Conservation (phyloP, 1,140 invertebrate species). For the Notospermus geniculatus region DNA sequence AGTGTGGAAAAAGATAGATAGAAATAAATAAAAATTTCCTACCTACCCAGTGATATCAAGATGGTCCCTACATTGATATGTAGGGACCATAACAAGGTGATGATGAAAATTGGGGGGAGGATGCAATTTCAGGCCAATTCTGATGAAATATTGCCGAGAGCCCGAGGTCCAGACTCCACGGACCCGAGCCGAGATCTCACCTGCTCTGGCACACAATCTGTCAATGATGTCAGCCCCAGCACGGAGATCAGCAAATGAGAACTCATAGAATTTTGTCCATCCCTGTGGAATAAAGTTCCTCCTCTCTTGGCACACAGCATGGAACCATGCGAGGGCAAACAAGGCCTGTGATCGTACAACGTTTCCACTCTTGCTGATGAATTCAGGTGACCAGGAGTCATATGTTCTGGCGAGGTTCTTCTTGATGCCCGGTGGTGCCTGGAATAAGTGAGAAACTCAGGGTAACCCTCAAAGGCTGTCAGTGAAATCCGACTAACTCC, state of each 20-base stretch:
- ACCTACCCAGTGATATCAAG: too few species aligned
- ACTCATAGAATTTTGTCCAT: slow-evolving; percentile 88
- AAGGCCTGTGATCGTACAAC: slow-evolving; percentile 60
- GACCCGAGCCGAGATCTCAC: too few species aligned
- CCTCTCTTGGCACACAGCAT: slow-evolving; percentile 84
- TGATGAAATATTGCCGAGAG: too few species aligned
- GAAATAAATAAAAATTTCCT: too few species aligned
- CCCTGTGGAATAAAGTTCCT: slow-evolving; percentile 82
- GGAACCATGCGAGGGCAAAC: slow-evolving; percentile 76
- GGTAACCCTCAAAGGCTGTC: too few species aligned
- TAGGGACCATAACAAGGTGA: too few species aligned
- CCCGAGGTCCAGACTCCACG: too few species aligned
- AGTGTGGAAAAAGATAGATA: too few species aligned
- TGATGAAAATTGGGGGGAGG: too few species aligned
- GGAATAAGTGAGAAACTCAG: slow-evolving; percentile 19
- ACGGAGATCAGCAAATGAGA: slow-evolving; percentile 78
- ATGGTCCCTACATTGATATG: too few species aligned
- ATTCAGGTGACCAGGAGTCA: slow-evolving; percentile 61
- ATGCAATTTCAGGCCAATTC: too few species aligned
- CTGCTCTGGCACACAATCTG: slow-evolving; percentile 55
- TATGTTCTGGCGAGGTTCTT: slow-evolving; percentile 65
- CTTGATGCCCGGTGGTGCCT: slow-evolving; percentile 69
- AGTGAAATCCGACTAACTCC: too few species aligned
- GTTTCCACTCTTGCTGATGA: slow-evolving; percentile 55
- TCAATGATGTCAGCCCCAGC: slow-evolving; percentile 74